Evolutionary conservation across 2,113 vertebrate species (phyloP).

Genomic region (Dromaius novaehollandiae): DNA sequence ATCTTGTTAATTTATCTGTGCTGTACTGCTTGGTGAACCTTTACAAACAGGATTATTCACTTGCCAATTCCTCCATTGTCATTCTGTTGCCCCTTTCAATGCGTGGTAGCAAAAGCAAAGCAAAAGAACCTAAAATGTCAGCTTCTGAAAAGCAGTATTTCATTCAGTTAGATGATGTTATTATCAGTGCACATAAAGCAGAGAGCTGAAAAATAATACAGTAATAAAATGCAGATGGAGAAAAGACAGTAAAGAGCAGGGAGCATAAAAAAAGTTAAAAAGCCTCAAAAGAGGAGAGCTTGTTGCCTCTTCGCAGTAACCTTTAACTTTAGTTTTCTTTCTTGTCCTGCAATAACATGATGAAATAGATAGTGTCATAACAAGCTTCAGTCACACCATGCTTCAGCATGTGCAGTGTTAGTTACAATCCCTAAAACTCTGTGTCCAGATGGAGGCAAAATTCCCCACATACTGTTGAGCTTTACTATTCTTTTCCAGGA

Average conservation of each 20-base stretch:
- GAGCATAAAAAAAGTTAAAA: not conserved
- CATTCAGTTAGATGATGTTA: not conserved
- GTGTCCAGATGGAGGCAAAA: not conserved
- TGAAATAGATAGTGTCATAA: not conserved
- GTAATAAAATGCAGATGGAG: slow-evolving; percentile 1
- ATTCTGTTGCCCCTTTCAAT: slow-evolving; percentile 35
- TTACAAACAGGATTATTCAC: slow-evolving; percentile 68
- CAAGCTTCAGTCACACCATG: not conserved
- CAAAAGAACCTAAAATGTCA: slow-evolving; percentile 44
- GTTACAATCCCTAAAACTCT: not conserved
- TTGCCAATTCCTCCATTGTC: slow-evolving; percentile 62
- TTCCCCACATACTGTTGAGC: not conserved
- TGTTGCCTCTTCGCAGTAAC: not conserved
- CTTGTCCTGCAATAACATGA: not conserved
- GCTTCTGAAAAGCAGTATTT: slow-evolving; percentile 24
- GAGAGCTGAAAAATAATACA: slow-evolving; percentile 15
- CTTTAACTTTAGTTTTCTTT: not conserved
- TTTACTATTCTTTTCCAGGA: not conserved
- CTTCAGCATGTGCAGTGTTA: not conserved
- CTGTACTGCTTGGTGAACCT: slow-evolving; percentile 65
- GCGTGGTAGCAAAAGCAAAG: slow-evolving; percentile 43
- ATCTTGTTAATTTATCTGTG: slow-evolving; percentile 64
- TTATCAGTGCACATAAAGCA: not conserved
- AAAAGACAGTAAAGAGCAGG: not conserved
- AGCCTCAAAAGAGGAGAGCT: not conserved